Percentiles rank a stretch among this genome's conserved stretches.
Conservation (phyloP, 1,140 invertebrate species). For the Ceratosolen solmsi region DNA sequence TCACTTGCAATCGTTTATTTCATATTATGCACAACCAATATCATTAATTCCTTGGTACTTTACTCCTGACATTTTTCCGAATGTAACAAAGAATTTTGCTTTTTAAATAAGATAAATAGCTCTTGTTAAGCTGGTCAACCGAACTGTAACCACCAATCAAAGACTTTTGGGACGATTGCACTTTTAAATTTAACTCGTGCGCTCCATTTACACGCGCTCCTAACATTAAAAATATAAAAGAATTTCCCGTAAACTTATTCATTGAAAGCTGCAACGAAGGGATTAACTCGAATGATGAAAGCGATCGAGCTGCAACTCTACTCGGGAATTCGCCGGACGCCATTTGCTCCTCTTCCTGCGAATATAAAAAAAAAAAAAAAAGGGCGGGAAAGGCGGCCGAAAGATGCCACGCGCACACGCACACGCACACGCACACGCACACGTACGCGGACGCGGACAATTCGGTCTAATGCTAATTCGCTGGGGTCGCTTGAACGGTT, state of each 20-base stretch:
- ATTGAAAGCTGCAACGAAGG: too few relatives aligned
- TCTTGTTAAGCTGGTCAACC: neutral
- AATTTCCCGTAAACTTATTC: too few relatives aligned
- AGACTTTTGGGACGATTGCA: too few relatives aligned
- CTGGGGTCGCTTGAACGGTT: constrained; percentile 54
- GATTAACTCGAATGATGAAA: too few relatives aligned
- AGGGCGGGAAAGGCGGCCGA: neutral
- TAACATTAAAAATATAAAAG: too few relatives aligned
- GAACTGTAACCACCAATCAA: too few relatives aligned
- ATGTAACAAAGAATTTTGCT: neutral
- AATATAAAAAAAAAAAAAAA: neutral
- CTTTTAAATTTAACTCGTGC: too few relatives aligned
- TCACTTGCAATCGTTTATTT: constrained; percentile 22
- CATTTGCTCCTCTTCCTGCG: too few relatives aligned
- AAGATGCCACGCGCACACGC: neutral
- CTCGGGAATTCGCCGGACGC: too few relatives aligned
- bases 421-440: too few relatives aligned
- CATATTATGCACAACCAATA: constrained; percentile 8
- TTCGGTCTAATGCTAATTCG: neutral
- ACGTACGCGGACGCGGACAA: neutral
- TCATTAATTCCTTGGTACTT: constrained; percentile 37
- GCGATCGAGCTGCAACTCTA: neutral
- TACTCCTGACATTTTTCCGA: constrained; percentile 9
- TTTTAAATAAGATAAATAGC: constrained; percentile 18
- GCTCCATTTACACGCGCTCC: too few relatives aligned